Base-by-base conservation (phyloP, 2,888 invertebrate genomes). In the Synanthedon tipuliformis region DNA sequence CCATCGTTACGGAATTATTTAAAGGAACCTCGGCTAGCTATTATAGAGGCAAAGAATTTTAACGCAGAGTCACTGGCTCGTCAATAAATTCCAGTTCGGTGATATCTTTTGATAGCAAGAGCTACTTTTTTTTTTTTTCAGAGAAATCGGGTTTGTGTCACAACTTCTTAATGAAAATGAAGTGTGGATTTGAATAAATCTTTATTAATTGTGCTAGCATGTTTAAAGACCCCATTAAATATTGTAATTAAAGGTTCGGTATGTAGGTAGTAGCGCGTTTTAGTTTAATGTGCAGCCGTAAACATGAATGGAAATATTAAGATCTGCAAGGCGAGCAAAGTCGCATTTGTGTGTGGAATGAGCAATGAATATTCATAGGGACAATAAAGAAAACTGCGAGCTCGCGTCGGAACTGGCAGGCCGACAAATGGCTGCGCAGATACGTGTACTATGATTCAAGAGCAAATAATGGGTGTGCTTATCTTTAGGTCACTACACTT, bases 401-500 rank as follows among this genome's bases (percentile, higher is more conserved):
- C 53, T 48, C 51, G 50, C 41, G 54, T 40, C 23, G 51, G 52
- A 54, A 49, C 51, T 34, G 15, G 55, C 48, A 51, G 54, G 62
- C 49, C 59, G 69, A 57, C 70, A 71, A 72, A 75, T 74, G 73
- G 72, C 69, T 61, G 54, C 61, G 62, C 60, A 69, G 68, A 71
- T 71, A 68, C 62, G 65, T 61, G 66, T 60, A 71, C 69, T 70
- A 71, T 72, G 73, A 72, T 73, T 71, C 71, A 71, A 75, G 71
- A 69, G 73, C 74, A 75, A 73, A 77, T 78, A 78, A 78, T 73
- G 69, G 66, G 57, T 59, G 56, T 54, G 67, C 71, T 71, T 75
- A 75, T 73, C 70, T 66, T 52, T 27, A 53, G 68, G 65, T 68
- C 69, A 56, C 56, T 61, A 66, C 60, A 61, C 71, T 45, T 45